Evolutionary conservation across 2,113 vertebrate genomes (phyloP).

Genomic region (Cynopterus brachyotis): DNA sequence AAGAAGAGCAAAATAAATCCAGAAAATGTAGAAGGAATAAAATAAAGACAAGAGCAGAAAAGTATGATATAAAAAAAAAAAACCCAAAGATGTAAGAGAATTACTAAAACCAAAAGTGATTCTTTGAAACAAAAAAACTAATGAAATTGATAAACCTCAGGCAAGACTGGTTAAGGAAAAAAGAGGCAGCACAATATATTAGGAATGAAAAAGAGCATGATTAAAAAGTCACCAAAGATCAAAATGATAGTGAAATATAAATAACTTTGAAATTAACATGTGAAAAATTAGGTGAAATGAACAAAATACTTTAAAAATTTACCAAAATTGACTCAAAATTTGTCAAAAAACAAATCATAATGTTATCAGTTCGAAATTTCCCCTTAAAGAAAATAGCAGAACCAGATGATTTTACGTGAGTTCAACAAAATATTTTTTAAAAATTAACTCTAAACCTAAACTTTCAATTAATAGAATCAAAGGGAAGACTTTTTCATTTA

Average conservation of each 20-base stretch:
- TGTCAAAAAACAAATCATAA: background rate
- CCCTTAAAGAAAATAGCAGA: background rate
- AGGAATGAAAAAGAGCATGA: background rate
- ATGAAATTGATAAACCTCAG: background rate
- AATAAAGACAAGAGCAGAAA: background rate
- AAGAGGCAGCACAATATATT: background rate
- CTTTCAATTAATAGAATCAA: background rate
- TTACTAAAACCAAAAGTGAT: background rate
- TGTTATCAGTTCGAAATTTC: background rate
- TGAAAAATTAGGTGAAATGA: background rate
- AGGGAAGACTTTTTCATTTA: background rate
- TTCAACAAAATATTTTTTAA: background rate
- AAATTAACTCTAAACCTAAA: background rate
- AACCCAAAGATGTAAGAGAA: background rate
- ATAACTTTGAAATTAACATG: background rate
- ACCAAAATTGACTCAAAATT: background rate
- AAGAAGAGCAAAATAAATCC: constrained; percentile 20
- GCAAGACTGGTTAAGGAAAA: background rate
- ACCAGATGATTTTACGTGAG: background rate
- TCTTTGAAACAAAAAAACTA: background rate
- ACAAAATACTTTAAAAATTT: constrained; percentile 7
- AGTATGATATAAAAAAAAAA: background rate
- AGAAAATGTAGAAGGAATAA: background rate
- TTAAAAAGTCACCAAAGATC: background rate
- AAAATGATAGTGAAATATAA: constrained; percentile 20